Evolutionary conservation across 2,888 invertebrate species (phyloP), one percentile per base, ranked within the genome.

Genomic region (Melanchra persicariae): DNA sequence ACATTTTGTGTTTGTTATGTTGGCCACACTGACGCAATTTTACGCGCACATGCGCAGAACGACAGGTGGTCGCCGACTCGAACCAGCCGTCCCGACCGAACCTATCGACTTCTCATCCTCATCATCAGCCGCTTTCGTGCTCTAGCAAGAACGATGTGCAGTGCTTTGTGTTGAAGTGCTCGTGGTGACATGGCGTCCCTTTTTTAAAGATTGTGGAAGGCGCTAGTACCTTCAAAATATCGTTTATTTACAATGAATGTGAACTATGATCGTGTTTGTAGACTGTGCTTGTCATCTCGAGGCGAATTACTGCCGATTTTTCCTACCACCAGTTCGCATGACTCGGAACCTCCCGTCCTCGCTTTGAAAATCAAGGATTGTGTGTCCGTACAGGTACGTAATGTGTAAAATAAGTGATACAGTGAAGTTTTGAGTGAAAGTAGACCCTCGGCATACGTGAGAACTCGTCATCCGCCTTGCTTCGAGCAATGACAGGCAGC

Each of bases 311-410:
- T 96, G 89, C 96, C 97, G 91, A 96, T 97, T 90, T 97, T 97
- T 93, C 95, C 94, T 92, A 94, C 94, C 92, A 95, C 94, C 96
- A 95, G 95, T 95, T 93, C 94, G 91, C 95, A 94, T 94, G 95
- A 94, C 91, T 90, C 94, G 91, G 96, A 96, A 90, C 91, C 96
- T 92, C 90, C 92, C 93, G 92, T 96, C 89, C 95, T 97, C 87
- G 96, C 96, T 78, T 96, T 96, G 82, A 97, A 97, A 96, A 97
- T 97, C 90, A 96, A 96, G 90, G 96, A 96, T 89, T 97, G 96
- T 89, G 95, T 97, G 84, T 96, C 97, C 73, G 96, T 97, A 80
- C 96, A 97, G 97, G 97, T 97, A 94, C 91, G 97, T 94, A 90
- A 88, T 89, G 80, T 89, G 79, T 85, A 87, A 90, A 92, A 91